phyloP scores from a whole-genome alignment of 2,797 vertebrate genomes.

The Distichodus sexfasciatus region DNA sequence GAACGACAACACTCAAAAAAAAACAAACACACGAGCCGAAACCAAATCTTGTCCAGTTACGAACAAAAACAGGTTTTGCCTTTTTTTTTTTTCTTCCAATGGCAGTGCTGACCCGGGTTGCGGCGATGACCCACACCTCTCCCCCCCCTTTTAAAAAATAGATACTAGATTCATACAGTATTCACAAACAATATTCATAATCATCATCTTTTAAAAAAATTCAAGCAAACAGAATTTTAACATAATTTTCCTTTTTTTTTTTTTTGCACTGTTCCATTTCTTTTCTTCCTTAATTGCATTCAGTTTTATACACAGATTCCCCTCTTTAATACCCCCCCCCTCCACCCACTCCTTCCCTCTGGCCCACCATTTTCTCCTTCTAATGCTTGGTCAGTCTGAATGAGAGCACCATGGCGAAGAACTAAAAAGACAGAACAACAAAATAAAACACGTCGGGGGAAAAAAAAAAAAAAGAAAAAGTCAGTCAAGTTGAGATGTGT shows the following conservation, averaged over 20 bases:
- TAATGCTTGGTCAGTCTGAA: slow-evolving; percentile 88
- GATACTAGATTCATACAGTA: slow-evolving; percentile 80
- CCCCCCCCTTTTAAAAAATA: slow-evolving; percentile 63
- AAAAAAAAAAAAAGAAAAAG: slow-evolving; percentile 6
- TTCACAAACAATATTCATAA: slow-evolving; percentile 81
- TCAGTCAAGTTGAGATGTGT: slow-evolving; percentile 62
- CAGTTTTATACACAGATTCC: slow-evolving; percentile 76
- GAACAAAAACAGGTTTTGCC: slow-evolving; percentile 66
- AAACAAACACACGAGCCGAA: slow-evolving; percentile 60
- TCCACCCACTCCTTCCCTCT: too few species aligned
- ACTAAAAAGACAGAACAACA: slow-evolving; percentile 36
- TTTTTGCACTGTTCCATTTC: too few species aligned
- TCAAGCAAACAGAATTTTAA: slow-evolving; percentile 46
- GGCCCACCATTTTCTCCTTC: too few species aligned
- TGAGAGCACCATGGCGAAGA: slow-evolving; percentile 83
- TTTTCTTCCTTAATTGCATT: slow-evolving; percentile 59
- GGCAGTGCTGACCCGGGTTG: slow-evolving; percentile 63
- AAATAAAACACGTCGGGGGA: slow-evolving; percentile 23
- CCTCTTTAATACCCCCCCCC: slow-evolving; percentile 62
- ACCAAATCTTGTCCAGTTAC: slow-evolving; percentile 55
- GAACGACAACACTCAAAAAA: too few species aligned
- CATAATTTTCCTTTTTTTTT: slow-evolving; percentile 45
- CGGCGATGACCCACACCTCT: slow-evolving; percentile 42
- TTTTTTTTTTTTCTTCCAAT: too few species aligned
- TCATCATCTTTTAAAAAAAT: slow-evolving; percentile 55